Evolutionary conservation across 2,888 invertebrate species (phyloP), one percentile per base, ranked within the genome.

Genomic region (Tetheella fluctuosa): DNA sequence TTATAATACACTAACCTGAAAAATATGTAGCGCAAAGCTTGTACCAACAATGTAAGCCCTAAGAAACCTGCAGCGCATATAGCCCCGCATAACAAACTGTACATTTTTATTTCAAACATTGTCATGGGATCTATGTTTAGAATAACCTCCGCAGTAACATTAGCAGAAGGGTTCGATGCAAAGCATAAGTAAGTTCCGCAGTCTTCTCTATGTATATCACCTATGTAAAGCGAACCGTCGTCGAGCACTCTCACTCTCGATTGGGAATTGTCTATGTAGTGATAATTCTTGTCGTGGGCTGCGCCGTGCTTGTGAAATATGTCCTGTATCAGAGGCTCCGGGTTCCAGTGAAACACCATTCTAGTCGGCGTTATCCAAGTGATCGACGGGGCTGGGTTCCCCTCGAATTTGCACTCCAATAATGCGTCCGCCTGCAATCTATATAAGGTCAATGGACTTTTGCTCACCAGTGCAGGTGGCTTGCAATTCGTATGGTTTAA

Each of bases 111-210:
- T 73, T 96, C 95, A 80, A 96, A 95, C 93, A 98, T 96, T 62
- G 97, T 96, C 77, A 96, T 95, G 20, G 98, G 98, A 88, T 98
- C 97, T 82, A 98, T 96, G 82, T 96, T 96, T 60, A 98, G 93
- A 58, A 96, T 81, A 39, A 98, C 95, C 75, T 95, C 95, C 54
- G 95, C 94, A 1, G 97, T 96, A 34, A 94, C 92, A 84, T 97
- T 98, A 59, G 96, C 96, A 68, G 96, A 94, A 17, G 97, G 96
- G 90, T 98, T 98, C 76, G 96, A 95, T 52, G 97, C 98, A 80
- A 96, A 95, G 84, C 98, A 99, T 64, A 95, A 94, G 90, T 98
- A 99, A 30, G 95, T 91, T 59, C 98, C 98, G 73, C 96, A 96
- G 89, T 98, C 98, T 79, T 96, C 95, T 70, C 97, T 94, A 52